phyloP scores from a whole-genome alignment of 1,140 invertebrate species.

The Chironomus tepperi region DNA sequence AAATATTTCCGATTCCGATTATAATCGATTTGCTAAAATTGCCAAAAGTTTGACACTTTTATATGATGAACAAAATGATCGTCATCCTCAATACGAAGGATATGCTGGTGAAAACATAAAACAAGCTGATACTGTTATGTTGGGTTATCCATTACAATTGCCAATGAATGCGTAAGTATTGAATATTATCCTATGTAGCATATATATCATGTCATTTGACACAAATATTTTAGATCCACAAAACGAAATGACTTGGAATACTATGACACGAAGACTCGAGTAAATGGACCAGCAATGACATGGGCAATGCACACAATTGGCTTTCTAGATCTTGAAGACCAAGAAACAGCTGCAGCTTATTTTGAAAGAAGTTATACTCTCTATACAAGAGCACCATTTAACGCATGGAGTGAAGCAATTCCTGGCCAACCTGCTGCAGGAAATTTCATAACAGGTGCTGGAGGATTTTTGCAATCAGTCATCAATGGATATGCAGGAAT shows the following conservation, averaged over 20 bases:
- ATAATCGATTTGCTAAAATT: slow-evolving; percentile 37
- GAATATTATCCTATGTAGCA: no score
- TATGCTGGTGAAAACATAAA: slow-evolving; percentile 29
- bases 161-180: slow-evolving; percentile 7
- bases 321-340: slow-evolving; percentile 26
- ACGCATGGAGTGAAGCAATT: slow-evolving; percentile 24
- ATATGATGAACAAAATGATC: slow-evolving; percentile 38
- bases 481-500: slow-evolving; percentile 29
- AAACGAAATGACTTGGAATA: slow-evolving; percentile 29
- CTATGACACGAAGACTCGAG: slow-evolving; percentile 29
- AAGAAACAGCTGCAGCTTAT: slow-evolving; percentile 26
- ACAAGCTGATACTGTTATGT: slow-evolving; percentile 15
- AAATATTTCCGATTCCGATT: background rate
- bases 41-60: slow-evolving; percentile 40
- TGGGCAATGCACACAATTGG: slow-evolving; percentile 28
- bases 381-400: slow-evolving; percentile 28
- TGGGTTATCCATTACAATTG: slow-evolving; percentile 2
- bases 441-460: slow-evolving; percentile 30
- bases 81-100: slow-evolving; percentile 41
- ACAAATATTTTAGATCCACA: slow-evolving; percentile 26
- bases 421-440: slow-evolving; percentile 27
- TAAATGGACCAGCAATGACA: slow-evolving; percentile 29
- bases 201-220: no score
- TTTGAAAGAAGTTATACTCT: slow-evolving; percentile 28
- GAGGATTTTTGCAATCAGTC: slow-evolving; percentile 29